These are phyloP conservation scores for Troides helena DNA, from an alignment of 2,888 invertebrate species.

Conservation along the genomic window DNA sequence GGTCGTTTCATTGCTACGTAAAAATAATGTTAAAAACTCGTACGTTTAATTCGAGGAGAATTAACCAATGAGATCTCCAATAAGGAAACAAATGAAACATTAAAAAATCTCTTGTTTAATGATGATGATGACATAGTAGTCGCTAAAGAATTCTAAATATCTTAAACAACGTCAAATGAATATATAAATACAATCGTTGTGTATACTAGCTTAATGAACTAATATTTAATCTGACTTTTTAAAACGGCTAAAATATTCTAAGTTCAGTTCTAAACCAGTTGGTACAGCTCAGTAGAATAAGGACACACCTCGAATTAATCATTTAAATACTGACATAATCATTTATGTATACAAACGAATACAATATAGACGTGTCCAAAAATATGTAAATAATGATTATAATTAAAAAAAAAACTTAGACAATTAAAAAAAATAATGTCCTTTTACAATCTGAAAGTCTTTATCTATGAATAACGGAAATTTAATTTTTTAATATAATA, in stretches of 20 bases:
- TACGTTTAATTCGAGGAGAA: too few species aligned
- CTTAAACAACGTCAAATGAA: background rate
- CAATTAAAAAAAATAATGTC: too few species aligned
- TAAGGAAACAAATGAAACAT: too few species aligned
- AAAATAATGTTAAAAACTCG: too few species aligned
- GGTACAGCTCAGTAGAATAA: background rate
- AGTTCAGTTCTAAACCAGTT: background rate
- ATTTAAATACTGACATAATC: background rate
- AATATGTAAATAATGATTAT: background rate
- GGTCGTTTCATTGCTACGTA: too few species aligned
- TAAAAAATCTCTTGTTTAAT: too few species aligned
- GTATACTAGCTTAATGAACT: background rate
- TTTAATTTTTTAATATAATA: too few species aligned
- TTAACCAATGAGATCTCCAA: too few species aligned
- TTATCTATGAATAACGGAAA: too few species aligned
- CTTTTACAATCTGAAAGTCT: too few species aligned
- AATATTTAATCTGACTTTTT: conserved; percentile 1
- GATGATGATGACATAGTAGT: too few species aligned
- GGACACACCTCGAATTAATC: background rate
- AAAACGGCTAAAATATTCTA: background rate
- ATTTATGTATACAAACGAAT: background rate
- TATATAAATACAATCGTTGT: too few species aligned
- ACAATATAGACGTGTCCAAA: background rate
- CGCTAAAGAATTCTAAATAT: background rate
- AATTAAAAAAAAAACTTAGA: background rate